These are phyloP conservation scores for Elgonia sp. DNA, from an alignment of 2,888 invertebrate species.

Conservation along the genomic window DNA sequence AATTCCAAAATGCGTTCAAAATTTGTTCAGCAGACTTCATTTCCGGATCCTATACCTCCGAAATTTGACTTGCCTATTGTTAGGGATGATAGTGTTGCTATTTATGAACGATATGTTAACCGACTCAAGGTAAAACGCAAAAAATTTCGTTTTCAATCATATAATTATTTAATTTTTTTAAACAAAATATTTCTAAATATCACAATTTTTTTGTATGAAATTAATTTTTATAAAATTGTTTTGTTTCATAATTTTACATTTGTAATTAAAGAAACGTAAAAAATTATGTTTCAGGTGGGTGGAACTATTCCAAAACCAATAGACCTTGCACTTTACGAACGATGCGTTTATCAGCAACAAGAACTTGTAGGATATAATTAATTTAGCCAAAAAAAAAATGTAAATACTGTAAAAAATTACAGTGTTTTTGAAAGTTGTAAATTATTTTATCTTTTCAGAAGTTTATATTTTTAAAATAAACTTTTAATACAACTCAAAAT, in stretches of 20 bases:
- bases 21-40: constrained; percentile 89
- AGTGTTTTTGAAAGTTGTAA: too few species aligned
- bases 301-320: constrained; percentile 87
- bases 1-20: constrained; percentile 87
- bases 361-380: constrained; percentile 74
- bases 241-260: constrained; percentile 5
- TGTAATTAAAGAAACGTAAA: neutral
- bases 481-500: too few species aligned
- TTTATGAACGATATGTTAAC: constrained; percentile 91
- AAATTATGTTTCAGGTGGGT: constrained; percentile 85
- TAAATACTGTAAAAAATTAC: too few species aligned
- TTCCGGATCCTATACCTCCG: constrained; percentile 90
- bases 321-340: constrained; percentile 87
- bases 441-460: too few species aligned
- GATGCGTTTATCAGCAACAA: constrained; percentile 85
- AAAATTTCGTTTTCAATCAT: too few species aligned
- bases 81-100: constrained; percentile 89
- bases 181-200: too few species aligned
- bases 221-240: too few species aligned
- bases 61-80: constrained; percentile 91
- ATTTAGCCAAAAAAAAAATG: neutral
- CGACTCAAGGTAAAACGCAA: constrained; percentile 84
- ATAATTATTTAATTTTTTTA: too few species aligned
- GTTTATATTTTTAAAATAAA: too few species aligned
- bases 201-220: too few species aligned